These are phyloP conservation scores for Ia io DNA, from an alignment of 2,113 vertebrate species.

Conservation along the genomic window DNA sequence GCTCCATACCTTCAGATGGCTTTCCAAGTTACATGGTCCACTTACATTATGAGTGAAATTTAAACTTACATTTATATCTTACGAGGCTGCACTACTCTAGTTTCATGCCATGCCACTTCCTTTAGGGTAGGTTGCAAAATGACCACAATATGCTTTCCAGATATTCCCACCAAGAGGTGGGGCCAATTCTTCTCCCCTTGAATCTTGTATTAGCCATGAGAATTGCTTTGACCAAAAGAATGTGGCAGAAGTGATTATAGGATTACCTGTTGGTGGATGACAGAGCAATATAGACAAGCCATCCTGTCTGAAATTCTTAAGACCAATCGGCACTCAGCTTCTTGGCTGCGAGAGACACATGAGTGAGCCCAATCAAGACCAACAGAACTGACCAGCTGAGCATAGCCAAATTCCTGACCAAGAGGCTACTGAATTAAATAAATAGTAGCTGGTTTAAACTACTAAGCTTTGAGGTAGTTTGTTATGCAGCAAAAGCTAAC, in stretches of 20 bases:
- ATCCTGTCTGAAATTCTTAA: neutral
- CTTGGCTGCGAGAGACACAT: neutral
- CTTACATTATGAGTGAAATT: neutral
- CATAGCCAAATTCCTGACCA: neutral
- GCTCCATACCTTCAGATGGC: neutral
- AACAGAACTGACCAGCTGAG: neutral
- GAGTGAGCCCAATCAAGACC: neutral
- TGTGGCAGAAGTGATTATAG: neutral
- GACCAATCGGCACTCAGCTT: neutral
- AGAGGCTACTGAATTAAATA: neutral
- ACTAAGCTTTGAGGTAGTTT: neutral
- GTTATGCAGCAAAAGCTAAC: neutral
- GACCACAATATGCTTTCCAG: neutral
- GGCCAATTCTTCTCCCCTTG: neutral
- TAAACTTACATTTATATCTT: neutral
- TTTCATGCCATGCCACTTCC: neutral
- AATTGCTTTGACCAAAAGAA: neutral
- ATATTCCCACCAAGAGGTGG: neutral
- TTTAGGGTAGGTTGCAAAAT: neutral
- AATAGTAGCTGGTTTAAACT: neutral
- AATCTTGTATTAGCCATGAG: neutral
- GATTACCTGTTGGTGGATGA: neutral
- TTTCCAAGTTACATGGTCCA: neutral
- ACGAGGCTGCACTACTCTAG: neutral
- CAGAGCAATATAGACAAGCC: neutral